Conservation (phyloP, 1,140 invertebrate genomes). For the Thrips palmi region DNA sequence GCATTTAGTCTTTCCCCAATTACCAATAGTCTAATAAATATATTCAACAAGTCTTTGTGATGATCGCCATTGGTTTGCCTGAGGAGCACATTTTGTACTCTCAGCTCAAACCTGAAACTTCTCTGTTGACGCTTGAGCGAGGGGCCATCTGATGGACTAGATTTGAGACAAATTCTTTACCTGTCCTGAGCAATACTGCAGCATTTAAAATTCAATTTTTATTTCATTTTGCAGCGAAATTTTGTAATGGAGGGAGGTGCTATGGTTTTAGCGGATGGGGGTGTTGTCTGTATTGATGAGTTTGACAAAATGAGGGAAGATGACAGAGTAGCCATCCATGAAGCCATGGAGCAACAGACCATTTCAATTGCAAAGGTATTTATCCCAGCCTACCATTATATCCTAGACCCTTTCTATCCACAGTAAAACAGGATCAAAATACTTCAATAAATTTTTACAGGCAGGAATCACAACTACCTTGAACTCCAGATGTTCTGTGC, state of each 20-base stretch:
- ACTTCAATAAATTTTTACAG: slow-evolving; percentile 23
- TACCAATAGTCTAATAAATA: no score
- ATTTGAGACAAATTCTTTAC: neutral
- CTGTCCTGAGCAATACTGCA: neutral
- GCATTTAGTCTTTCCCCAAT: no score
- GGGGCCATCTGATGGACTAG: no score
- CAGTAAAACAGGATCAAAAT: neutral
- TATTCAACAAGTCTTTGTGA: no score
- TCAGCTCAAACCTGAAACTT: no score
- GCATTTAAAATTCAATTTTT: slow-evolving; percentile 2
- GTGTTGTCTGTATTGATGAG: slow-evolving; percentile 98
- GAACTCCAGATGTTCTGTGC: slow-evolving; percentile 93
- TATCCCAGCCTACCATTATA: neutral
- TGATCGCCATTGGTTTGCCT: no score
- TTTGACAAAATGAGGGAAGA: slow-evolving; percentile 99
- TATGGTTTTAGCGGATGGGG: slow-evolving; percentile 98
- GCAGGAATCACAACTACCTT: slow-evolving; percentile 97
- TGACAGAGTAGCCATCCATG: slow-evolving; percentile 97
- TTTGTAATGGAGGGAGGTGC: slow-evolving; percentile 99
- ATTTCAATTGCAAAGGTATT: slow-evolving; percentile 95
- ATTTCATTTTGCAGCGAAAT: slow-evolving; percentile 55
- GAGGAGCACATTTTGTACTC: no score
- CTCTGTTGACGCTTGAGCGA: no score
- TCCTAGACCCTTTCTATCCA: neutral
- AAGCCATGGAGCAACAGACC: slow-evolving; percentile 99